Evolutionary conservation across 1,140 invertebrate genomes (phyloP).

Genomic region (Conus betulinus): DNA sequence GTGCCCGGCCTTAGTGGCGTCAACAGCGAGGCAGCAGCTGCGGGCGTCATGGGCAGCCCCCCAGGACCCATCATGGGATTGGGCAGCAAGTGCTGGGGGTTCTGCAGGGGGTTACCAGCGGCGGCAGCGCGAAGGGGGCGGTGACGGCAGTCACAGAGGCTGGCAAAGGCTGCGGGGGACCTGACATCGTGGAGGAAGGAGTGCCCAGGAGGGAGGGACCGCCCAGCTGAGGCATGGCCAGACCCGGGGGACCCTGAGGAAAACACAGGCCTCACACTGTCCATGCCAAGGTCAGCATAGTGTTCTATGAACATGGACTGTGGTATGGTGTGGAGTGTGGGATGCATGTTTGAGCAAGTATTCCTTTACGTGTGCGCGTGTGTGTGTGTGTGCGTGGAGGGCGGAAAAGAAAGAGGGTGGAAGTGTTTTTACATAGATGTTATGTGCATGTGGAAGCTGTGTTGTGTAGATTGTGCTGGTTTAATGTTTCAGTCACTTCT

Average conservation of each 20-base stretch:
- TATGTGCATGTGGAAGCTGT: too few relatives aligned
- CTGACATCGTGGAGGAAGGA: constrained; percentile 41
- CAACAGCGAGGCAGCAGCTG: constrained; percentile 40
- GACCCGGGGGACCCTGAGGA: constrained; percentile 65
- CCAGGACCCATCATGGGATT: constrained; percentile 44
- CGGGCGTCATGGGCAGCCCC: constrained; percentile 35
- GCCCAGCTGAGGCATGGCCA: constrained; percentile 64
- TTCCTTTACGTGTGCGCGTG: too few relatives aligned
- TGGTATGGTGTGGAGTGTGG: too few relatives aligned
- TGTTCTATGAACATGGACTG: too few relatives aligned
- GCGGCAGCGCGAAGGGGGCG: constrained; percentile 40
- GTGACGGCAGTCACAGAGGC: constrained; percentile 63
- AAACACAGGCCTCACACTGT: neutral
- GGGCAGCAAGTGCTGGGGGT: constrained; percentile 39
- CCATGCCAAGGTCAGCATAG: neutral
- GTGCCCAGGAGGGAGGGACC: constrained; percentile 42
- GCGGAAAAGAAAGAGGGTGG: too few relatives aligned
- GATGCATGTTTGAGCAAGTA: too few relatives aligned
- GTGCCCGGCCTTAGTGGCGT: constrained; percentile 30
- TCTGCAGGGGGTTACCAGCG: constrained; percentile 38
- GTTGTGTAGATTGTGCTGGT: too few relatives aligned
- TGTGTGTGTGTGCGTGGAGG: too few relatives aligned
- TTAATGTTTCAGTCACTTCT: too few relatives aligned
- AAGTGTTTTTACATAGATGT: too few relatives aligned
- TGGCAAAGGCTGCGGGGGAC: constrained; percentile 48